Percentiles rank a stretch among this genome's conserved stretches.
These are phyloP conservation scores for Desmodus rotundus DNA, from an alignment of 2,113 vertebrate genomes.

Conservation along the genomic window DNA sequence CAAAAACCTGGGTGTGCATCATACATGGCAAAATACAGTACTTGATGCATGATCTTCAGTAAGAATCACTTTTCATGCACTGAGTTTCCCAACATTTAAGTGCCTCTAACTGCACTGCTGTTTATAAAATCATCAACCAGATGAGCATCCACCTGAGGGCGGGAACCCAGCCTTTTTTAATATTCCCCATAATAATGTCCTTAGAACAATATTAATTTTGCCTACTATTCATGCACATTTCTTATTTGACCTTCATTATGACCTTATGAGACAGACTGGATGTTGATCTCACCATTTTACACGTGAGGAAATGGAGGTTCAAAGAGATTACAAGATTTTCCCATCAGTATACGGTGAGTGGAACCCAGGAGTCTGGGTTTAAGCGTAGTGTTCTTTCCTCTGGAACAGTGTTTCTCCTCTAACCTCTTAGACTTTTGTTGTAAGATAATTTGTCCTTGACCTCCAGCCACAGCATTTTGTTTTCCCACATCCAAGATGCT, in stretches of 20 bases:
- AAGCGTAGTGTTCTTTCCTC: background rate
- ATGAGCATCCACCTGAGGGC: background rate
- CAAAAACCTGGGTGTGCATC: too few relatives aligned
- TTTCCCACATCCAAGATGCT: background rate
- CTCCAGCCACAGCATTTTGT: background rate
- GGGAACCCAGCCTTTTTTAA: background rate
- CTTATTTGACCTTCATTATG: background rate
- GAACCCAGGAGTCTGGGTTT: background rate
- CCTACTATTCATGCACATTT: background rate
- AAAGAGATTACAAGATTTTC: background rate
- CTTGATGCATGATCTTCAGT: background rate
- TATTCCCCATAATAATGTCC: background rate
- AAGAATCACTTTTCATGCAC: background rate
- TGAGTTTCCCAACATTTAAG: conserved; percentile 10
- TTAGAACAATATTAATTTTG: background rate
- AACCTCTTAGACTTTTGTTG: background rate
- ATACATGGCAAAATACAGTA: too few relatives aligned
- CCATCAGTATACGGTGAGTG: background rate
- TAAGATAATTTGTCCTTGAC: background rate
- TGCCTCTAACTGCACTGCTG: background rate
- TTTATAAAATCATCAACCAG: conserved; percentile 17
- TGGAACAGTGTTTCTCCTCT: background rate
- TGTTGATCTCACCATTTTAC: background rate
- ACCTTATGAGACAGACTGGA: background rate
- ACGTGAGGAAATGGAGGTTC: background rate